Conservation (phyloP, 2,113 vertebrate genomes). For the Eurystomus gularis region DNA sequence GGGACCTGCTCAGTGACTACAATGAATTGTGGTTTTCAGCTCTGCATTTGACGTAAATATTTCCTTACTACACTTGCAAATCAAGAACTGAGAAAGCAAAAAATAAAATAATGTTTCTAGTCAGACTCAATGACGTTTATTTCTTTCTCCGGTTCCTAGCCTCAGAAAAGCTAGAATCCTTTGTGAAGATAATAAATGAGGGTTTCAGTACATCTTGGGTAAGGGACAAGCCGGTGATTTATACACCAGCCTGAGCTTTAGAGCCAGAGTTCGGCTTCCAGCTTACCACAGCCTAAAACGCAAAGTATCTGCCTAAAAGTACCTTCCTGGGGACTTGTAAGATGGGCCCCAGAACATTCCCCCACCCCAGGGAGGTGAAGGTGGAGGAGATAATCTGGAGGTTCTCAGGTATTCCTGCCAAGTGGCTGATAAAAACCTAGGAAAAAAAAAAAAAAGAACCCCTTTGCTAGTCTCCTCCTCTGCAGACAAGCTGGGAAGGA, state of each 20-base stretch:
- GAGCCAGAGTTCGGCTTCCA: background rate
- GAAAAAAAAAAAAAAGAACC: background rate
- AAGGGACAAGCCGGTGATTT: background rate
- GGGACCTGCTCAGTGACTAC: background rate
- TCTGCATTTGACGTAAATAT: background rate
- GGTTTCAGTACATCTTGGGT: background rate
- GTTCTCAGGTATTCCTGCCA: background rate
- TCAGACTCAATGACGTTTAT: accelerated
- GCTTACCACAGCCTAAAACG: background rate
- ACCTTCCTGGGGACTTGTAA: background rate
- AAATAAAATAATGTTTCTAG: background rate
- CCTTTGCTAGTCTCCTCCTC: background rate
- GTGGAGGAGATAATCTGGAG: background rate
- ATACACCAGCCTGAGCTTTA: background rate
- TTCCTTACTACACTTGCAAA: background rate
- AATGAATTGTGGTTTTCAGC: background rate
- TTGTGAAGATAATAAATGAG: background rate
- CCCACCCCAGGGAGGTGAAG: background rate
- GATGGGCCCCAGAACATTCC: background rate
- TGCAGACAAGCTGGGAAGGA: background rate
- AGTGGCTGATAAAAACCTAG: background rate
- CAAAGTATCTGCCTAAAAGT: background rate
- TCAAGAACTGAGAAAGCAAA: background rate
- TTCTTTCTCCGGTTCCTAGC: background rate
- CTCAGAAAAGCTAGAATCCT: background rate